A percentile compares a stretch with the other conserved stretches of the same genome.
These are phyloP conservation scores for Eonycteris spelaea DNA, from an alignment of 2,113 vertebrate genomes.

Conservation along the genomic window DNA sequence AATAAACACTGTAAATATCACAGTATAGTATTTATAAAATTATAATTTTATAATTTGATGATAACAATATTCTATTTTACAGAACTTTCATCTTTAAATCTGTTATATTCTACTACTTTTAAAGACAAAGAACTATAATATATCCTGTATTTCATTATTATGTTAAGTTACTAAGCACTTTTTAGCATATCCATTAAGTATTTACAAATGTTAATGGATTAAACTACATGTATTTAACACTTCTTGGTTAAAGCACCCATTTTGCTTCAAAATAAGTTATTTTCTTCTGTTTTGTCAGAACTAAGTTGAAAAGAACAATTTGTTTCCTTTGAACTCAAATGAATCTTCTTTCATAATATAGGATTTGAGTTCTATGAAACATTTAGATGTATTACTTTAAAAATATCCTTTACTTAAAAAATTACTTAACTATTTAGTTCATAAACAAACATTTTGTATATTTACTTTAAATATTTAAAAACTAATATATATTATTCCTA, in stretches of 20 bases:
- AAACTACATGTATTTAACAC: background rate
- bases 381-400: background rate
- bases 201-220: background rate
- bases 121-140: background rate
- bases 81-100: background rate
- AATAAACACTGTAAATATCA: background rate
- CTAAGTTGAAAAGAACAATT: background rate
- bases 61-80: background rate
- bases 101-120: background rate
- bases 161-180: background rate
- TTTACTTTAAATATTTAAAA: conserved; percentile 54
- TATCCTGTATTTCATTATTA: background rate
- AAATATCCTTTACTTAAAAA: conserved; percentile 22
- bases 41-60: background rate
- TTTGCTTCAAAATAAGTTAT: background rate
- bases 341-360: background rate
- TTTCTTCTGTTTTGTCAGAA: background rate
- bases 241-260: background rate
- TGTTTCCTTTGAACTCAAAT: conserved; percentile 9
- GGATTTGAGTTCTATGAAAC: background rate
- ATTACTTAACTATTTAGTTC: background rate
- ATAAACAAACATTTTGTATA: background rate
- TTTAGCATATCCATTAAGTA: background rate
- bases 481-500: conserved; percentile 55
- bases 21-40: background rate